phyloP scores from a whole-genome alignment of 2,888 invertebrate genomes.

The Coleophora deauratella region DNA sequence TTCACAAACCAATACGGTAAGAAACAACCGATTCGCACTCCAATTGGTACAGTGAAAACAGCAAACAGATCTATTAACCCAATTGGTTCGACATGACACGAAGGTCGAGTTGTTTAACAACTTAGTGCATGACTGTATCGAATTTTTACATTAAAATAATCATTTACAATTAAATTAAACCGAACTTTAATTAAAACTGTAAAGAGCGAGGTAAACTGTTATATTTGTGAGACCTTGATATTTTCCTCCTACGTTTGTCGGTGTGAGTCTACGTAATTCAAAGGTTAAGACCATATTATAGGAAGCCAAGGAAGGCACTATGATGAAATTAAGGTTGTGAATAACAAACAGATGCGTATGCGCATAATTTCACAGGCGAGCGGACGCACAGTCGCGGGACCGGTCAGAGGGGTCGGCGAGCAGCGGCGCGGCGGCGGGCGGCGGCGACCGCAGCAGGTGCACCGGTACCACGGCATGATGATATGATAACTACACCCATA shows the following conservation, averaged over 20 bases:
- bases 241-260: no score
- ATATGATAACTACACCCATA: no score
- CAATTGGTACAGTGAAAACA: slow-evolving; percentile 10
- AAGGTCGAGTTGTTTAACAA: neutral
- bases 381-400: slow-evolving; percentile 35
- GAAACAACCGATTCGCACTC: slow-evolving; percentile 7
- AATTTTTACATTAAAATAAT: no score
- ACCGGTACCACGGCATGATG: slow-evolving; percentile 10
- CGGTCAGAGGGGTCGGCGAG: slow-evolving; percentile 50
- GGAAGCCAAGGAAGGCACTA: no score
- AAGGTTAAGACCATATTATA: no score
- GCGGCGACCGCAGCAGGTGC: slow-evolving; percentile 51
- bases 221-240: no score
- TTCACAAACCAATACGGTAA: slow-evolving; percentile 2
- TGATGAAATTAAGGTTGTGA: slow-evolving; percentile 17
- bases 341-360: slow-evolving; percentile 58
- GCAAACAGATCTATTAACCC: slow-evolving; percentile 23
- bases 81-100: slow-evolving; percentile 11
- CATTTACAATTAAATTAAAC: no score
- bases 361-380: slow-evolving; percentile 64
- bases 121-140: no score
- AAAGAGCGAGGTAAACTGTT: no score
- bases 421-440: no score
- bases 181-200: no score
- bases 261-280: no score